Conservation (phyloP, 1,140 invertebrate genomes). For the Asbolus verrucosus region DNA sequence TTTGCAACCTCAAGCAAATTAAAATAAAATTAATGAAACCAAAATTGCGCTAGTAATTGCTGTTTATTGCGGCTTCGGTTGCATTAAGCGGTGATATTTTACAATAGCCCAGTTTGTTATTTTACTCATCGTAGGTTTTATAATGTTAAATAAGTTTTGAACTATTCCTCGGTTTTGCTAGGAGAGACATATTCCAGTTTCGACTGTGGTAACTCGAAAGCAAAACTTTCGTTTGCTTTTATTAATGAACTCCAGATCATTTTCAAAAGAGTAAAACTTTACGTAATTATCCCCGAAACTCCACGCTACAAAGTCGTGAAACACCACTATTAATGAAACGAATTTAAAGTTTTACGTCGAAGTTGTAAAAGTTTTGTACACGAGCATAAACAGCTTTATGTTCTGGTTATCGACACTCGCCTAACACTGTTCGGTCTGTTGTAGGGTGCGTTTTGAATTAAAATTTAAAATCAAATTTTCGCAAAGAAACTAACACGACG, state of each 20-base stretch:
- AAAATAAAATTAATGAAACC: slow-evolving; percentile 19
- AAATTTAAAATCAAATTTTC: too few relatives aligned
- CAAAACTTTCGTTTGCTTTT: background rate
- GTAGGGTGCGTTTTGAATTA: too few relatives aligned
- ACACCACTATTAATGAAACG: background rate
- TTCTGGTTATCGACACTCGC: slow-evolving; percentile 6
- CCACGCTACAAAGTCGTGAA: background rate
- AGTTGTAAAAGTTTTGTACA: background rate
- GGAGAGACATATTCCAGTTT: too few relatives aligned
- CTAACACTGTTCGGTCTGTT: background rate
- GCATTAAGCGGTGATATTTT: slow-evolving; percentile 24
- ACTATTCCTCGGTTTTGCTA: too few relatives aligned
- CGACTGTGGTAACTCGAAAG: too few relatives aligned
- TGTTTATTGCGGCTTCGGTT: slow-evolving; percentile 27
- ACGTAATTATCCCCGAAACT: background rate
- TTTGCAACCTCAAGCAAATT: slow-evolving; percentile 10
- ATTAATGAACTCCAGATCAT: background rate
- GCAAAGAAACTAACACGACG: too few relatives aligned
- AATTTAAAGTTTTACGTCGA: background rate
- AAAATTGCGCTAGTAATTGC: slow-evolving; percentile 13
- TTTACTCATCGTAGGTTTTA: background rate
- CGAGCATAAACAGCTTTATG: slow-evolving; percentile 9
- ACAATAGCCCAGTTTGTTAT: slow-evolving; percentile 12
- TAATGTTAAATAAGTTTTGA: background rate
- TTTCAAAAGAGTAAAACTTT: background rate